Evolutionary conservation across 2,797 vertebrate species (phyloP).

Genomic region (Esox lucius): DNA sequence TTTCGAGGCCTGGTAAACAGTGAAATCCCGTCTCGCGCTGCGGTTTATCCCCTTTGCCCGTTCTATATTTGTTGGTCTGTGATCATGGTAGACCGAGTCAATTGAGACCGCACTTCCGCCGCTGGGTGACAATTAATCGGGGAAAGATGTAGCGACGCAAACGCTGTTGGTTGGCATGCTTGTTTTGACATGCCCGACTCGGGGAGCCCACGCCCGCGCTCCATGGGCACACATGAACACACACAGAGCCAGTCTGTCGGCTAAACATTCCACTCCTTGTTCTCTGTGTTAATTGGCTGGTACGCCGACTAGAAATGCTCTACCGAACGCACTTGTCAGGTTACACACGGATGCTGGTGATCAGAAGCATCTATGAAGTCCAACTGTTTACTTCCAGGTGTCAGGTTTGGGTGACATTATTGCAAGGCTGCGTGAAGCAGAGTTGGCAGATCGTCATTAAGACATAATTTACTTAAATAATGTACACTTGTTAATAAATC

Average conservation of each 20-base stretch:
- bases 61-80: conserved; percentile 44
- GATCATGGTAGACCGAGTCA: conserved; percentile 47
- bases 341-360: neutral
- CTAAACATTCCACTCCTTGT: no score
- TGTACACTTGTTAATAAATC: neutral
- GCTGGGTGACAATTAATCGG: conserved; percentile 57
- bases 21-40: conserved; percentile 50
- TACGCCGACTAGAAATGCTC: no score
- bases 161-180: conserved; percentile 38
- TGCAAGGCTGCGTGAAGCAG: no score
- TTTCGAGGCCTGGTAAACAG: conserved; percentile 62
- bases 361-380: neutral
- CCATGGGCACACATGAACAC: neutral
- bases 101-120: conserved; percentile 47
- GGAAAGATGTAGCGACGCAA: conserved; percentile 44
- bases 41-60: conserved; percentile 31
- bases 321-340: neutral
- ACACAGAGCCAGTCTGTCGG: neutral
- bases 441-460: neutral
- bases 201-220: neutral
- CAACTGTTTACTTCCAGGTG: no score
- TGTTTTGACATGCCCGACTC: conserved; percentile 25
- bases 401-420: no score
- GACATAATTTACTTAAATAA: neutral
- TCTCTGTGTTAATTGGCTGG: no score